Evolutionary conservation across 2,797 vertebrate genomes (phyloP).

Genomic region (Malurus leucopterus): DNA sequence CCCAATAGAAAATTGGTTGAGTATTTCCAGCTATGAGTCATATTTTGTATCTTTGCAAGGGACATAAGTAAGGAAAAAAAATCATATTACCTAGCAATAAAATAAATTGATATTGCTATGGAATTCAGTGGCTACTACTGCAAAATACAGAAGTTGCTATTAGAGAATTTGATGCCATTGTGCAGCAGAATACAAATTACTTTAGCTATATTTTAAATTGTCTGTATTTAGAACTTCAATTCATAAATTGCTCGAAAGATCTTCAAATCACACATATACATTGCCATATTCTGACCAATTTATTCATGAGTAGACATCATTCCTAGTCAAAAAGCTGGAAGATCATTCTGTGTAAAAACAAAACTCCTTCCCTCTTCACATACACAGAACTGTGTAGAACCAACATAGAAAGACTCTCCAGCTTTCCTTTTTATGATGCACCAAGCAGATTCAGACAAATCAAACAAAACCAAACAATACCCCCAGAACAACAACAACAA

Average conservation of each 20-base stretch:
- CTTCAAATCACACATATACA: background rate
- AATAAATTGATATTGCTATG: background rate
- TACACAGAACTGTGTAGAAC: background rate
- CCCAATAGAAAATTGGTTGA: background rate
- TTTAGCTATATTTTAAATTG: background rate
- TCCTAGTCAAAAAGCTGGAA: background rate
- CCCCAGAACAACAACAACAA: background rate
- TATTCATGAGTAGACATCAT: background rate
- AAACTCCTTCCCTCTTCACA: background rate
- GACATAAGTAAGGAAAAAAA: background rate
- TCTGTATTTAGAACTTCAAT: background rate
- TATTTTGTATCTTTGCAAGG: background rate
- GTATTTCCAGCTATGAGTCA: background rate
- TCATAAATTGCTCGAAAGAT: background rate
- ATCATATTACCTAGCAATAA: background rate
- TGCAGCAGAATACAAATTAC: background rate
- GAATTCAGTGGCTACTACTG: background rate
- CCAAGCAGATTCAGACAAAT: background rate
- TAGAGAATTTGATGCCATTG: background rate
- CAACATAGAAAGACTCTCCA: background rate
- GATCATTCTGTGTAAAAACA: background rate
- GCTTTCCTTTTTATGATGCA: background rate
- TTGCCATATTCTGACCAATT: background rate
- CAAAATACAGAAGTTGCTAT: background rate
- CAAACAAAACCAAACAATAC: background rate